Evolutionary conservation across 2,797 vertebrate genomes (phyloP).

Genomic region (Neosilurus hyrtlii): DNA sequence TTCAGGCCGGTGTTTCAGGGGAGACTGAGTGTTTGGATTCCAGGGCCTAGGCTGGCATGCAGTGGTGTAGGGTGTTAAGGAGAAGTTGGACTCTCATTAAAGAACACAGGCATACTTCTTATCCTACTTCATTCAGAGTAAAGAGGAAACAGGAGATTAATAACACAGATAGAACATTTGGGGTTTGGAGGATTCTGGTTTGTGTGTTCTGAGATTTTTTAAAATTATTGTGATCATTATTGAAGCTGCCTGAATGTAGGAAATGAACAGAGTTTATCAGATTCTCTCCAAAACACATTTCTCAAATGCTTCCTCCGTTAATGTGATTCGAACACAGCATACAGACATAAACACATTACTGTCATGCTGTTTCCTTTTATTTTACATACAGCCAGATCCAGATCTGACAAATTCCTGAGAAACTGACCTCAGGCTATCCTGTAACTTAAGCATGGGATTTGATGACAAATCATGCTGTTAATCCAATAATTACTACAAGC

Average conservation of each 20-base stretch:
- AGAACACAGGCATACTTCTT: conserved; percentile 44
- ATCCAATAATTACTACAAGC: conserved; percentile 4
- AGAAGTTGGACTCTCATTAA: conserved; percentile 31
- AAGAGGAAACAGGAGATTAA: conserved; percentile 19
- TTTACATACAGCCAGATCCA: conserved; percentile 21
- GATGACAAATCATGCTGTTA: neutral
- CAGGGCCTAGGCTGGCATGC: conserved; percentile 42
- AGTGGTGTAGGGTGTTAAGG: conserved; percentile 34
- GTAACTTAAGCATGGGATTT: conserved; percentile 1
- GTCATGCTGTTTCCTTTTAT: neutral
- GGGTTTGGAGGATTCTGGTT: conserved; percentile 32
- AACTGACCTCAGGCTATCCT: neutral
- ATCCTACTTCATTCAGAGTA: conserved; percentile 5
- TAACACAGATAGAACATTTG: conserved; percentile 1
- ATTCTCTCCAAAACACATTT: conserved; percentile 38
- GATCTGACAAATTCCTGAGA: neutral
- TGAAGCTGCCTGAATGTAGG: conserved; percentile 25
- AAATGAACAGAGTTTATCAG: conserved; percentile 33
- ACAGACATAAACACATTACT: conserved; percentile 16
- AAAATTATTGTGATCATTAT: conserved; percentile 35
- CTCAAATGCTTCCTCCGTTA: conserved; percentile 44
- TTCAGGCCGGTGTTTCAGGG: conserved; percentile 20
- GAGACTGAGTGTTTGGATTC: conserved; percentile 49
- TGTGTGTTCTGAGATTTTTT: conserved; percentile 36
- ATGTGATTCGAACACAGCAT: conserved; percentile 41